Base-by-base conservation (phyloP, 2,888 invertebrate species). In the Diarsia mendica region DNA sequence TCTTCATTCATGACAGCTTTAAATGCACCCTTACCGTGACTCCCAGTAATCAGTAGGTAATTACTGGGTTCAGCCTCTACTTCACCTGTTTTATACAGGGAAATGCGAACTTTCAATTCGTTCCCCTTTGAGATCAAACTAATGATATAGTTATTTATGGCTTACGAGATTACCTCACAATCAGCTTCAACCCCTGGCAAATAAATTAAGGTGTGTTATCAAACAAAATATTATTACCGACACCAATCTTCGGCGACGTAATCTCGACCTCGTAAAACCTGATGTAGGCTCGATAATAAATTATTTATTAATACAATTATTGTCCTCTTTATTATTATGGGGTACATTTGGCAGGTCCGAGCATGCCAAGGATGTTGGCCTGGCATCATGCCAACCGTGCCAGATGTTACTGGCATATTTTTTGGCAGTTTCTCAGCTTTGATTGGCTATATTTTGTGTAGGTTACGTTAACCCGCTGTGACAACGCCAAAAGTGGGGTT, bases 341-440 rank as follows among this genome's bases (percentile, higher is more conserved):
- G 77, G 67, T 60, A 44, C 74, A 78, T 85, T 90, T 89, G 90
- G 90, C 89, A 84, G 75, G 72, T 77, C 67, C 61, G 58, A 69
- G 39, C 72, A 67, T 68, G 85, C 75, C 83, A 79, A 72, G 85
- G 76, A 75, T 72, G 74, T 66, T 44, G 66, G 65, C 20, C 82
- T 84, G 90, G 90, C 88, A 53, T 3, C 10, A 11, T n/a, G 87
- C 90, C 90, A 90, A 79, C 66, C 67, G 72, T 72, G 82, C 87
- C 90, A 89, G 87, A 86, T 90, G 90, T 77, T 79, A 67, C 72
- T 68, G 44, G 33, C 75, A 80, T 79, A 85, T 82, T 85, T 82
- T 81, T 79, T 86, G 78, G 79, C 79, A 77, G 75, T 85, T 81
- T 72, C 18, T 67, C 75, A 75, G 74, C 65, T 55, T 66, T 75